Evolutionary conservation across 1,140 invertebrate genomes (phyloP).

Genomic region (Drosophila nikananu): DNA sequence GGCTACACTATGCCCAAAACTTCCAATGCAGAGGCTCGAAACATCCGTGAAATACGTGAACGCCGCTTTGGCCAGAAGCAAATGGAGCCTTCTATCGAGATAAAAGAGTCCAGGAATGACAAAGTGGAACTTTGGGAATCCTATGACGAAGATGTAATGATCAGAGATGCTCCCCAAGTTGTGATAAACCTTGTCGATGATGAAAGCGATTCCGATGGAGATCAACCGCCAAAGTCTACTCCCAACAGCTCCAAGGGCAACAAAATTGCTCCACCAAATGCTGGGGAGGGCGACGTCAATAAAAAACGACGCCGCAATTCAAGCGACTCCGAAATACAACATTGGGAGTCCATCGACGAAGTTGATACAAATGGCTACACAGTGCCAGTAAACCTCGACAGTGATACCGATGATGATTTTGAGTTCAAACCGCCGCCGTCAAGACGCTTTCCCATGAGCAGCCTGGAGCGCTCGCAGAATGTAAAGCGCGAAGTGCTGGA

Average conservation of each 20-base stretch:
- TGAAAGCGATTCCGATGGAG: constrained; percentile 44
- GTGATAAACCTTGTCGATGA: constrained; percentile 48
- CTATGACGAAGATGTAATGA: constrained; percentile 55
- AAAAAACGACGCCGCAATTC: constrained; percentile 1
- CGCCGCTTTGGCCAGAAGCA: neutral
- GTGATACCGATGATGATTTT: constrained; percentile 46
- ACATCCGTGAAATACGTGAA: constrained; percentile 26
- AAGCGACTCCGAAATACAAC: neutral
- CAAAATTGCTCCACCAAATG: neutral
- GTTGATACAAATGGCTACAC: neutral
- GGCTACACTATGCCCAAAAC: constrained; percentile 36
- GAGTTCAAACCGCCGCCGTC: neutral
- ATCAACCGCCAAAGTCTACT: neutral
- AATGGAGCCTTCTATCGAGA: neutral
- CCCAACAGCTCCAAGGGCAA: neutral
- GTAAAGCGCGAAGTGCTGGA: constrained; percentile 79
- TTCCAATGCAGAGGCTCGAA: neutral
- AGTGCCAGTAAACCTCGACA: constrained; percentile 34
- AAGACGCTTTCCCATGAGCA: constrained; percentile 10
- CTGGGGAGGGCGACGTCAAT: neutral
- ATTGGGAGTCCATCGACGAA: neutral
- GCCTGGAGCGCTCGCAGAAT: constrained; percentile 50
- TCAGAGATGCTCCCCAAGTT: neutral
- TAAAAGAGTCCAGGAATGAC: neutral
- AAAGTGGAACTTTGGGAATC: constrained; percentile 25